phyloP scores from a whole-genome alignment of 2,888 invertebrate genomes.

The Chaitophorus viminalis region DNA sequence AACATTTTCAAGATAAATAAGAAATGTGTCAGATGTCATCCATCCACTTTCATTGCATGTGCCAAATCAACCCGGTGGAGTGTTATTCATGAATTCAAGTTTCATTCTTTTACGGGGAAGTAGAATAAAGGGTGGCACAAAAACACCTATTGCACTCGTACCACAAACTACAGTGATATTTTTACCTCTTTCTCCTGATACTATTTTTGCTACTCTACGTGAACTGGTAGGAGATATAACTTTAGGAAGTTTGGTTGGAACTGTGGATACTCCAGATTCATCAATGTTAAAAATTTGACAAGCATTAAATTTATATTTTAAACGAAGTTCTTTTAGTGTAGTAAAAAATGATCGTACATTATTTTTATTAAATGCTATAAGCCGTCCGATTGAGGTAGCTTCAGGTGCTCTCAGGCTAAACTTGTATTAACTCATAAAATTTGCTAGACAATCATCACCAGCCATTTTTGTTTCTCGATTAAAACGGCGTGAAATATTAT shows the following conservation, averaged over 20 bases:
- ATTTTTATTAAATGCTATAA: conserved; percentile 14
- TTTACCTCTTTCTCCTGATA: conserved; percentile 62
- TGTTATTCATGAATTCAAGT: conserved; percentile 37
- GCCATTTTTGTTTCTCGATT: conserved; percentile 62
- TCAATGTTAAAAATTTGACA: conserved; percentile 28
- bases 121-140: conserved; percentile 63
- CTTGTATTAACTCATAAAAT: conserved; percentile 57
- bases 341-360: conserved; percentile 4
- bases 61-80: conserved; percentile 60
- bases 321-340: neutral
- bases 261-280: conserved; percentile 23
- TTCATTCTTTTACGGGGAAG: conserved; percentile 50
- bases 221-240: conserved; percentile 52
- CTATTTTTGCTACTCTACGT: conserved; percentile 62
- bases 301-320: neutral
- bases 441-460: conserved; percentile 63
- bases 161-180: conserved; percentile 61
- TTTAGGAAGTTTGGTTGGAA: conserved; percentile 27
- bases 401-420: conserved; percentile 36
- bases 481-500: conserved; percentile 63
- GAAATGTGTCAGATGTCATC: conserved; percentile 52
- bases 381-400: neutral
- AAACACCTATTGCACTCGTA: conserved; percentile 58
- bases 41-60: conserved; percentile 62
- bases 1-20: conserved; percentile 26